Percentiles rank a stretch among this genome's conserved stretches.
Evolutionary conservation across 2,113 vertebrate genomes (phyloP).

Genomic region (Elaphurus davidianus): DNA sequence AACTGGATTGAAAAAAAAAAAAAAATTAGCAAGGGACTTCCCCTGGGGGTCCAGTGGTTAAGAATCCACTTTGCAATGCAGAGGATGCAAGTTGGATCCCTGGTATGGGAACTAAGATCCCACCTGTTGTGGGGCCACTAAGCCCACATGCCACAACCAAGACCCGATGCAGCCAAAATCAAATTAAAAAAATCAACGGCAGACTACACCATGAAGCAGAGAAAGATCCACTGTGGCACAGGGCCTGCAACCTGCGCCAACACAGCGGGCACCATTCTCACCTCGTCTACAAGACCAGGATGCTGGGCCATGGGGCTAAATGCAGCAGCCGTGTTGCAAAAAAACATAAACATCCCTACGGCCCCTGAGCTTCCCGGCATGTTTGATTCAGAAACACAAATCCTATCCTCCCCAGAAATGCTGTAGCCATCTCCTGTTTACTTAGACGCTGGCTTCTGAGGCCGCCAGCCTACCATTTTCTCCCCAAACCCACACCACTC

Average conservation of each 20-base stretch:
- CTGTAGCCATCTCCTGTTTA: not conserved
- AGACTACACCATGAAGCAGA: not conserved
- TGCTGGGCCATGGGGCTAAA: not conserved
- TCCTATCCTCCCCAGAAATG: not conserved
- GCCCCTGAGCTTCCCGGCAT: not conserved
- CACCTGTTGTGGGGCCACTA: not conserved
- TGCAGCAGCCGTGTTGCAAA: not conserved
- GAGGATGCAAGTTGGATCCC: not conserved
- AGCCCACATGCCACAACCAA: not conserved
- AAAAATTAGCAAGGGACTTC: not conserved
- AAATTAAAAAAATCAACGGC: not conserved
- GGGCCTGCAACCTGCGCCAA: not conserved
- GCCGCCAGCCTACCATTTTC: not conserved
- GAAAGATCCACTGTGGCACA: not conserved
- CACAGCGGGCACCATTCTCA: not conserved
- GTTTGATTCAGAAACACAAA: not conserved
- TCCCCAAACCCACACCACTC: not conserved
- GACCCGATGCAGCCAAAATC: not conserved
- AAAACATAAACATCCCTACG: not conserved
- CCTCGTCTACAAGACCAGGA: not conserved
- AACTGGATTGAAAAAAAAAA: not conserved
- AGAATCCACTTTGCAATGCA: not conserved
- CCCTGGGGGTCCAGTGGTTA: not conserved
- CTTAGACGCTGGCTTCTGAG: not conserved
- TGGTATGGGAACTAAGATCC: not conserved